Percentiles rank a stretch among this genome's conserved stretches.
These are phyloP conservation scores for Trachymyrmex cornetzi DNA, from an alignment of 1,140 invertebrate species.

Conservation along the genomic window DNA sequence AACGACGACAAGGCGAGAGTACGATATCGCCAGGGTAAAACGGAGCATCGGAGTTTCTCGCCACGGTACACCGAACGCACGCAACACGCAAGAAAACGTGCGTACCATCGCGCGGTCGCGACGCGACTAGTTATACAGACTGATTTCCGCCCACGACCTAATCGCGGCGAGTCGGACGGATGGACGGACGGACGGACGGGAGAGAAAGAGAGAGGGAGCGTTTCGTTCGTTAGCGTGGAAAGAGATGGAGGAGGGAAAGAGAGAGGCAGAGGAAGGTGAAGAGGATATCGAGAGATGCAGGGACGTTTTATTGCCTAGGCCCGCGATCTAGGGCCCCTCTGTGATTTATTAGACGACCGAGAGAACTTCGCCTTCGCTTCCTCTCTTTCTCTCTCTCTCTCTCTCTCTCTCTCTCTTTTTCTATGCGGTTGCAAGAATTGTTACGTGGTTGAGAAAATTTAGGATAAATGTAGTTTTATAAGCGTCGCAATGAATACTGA, in stretches of 20 bases:
- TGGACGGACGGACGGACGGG: neutral
- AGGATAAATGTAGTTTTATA: neutral
- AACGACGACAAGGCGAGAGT: neutral
- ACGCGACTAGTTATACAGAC: constrained; percentile 78
- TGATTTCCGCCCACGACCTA: constrained; percentile 81
- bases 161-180: constrained; percentile 41
- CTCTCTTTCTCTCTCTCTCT: neutral
- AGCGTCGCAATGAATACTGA: neutral
- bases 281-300: constrained; percentile 49
- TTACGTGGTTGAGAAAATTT: neutral
- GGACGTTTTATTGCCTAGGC: constrained; percentile 49
- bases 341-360: constrained; percentile 22
- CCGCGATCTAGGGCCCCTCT: constrained; percentile 21
- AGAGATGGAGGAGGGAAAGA: constrained; percentile 6
- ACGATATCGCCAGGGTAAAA: neutral
- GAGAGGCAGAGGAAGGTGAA: neutral
- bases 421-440: neutral
- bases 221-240: neutral
- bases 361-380: neutral
- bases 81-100: constrained; percentile 22
- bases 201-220: neutral
- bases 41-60: neutral
- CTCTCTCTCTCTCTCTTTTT: neutral
- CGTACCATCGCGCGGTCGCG: constrained; percentile 70
- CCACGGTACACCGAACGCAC: neutral